phyloP scores from a whole-genome alignment of 2,888 invertebrate genomes.

The Campoplex nolae region DNA sequence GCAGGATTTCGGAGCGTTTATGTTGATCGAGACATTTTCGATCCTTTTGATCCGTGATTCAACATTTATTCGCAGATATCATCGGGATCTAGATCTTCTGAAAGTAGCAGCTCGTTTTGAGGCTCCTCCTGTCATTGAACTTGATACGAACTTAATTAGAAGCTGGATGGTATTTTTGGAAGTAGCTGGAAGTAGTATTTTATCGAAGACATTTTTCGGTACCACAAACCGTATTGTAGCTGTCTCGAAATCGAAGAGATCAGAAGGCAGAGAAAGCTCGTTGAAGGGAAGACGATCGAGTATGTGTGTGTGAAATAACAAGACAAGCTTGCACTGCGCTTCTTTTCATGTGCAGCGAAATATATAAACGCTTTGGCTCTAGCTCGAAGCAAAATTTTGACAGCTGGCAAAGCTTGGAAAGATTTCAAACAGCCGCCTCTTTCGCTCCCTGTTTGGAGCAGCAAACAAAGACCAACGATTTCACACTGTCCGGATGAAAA shows the following conservation, averaged over 20 bases:
- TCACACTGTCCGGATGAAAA: conserved; percentile 58
- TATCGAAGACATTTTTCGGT: neutral
- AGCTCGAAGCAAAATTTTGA: conserved; percentile 55
- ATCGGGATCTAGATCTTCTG: neutral
- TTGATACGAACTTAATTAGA: neutral
- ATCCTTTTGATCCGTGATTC: neutral
- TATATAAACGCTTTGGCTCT: conserved; percentile 7
- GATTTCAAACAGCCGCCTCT: conserved; percentile 9
- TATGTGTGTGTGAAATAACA: conserved; percentile 3
- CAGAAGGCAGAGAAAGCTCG: neutral
- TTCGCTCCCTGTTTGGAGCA: conserved; percentile 4
- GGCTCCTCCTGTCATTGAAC: neutral
- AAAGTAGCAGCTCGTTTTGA: neutral
- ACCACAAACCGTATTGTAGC: neutral
- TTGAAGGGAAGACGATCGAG: neutral
- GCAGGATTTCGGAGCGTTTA: conserved; percentile 5
- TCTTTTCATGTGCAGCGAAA: neutral
- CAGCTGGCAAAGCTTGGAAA: conserved; percentile 51
- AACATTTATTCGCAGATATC: neutral
- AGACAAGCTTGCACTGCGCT: neutral
- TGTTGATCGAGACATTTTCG: conserved; percentile 24
- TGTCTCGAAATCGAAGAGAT: neutral
- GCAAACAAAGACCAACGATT: conserved; percentile 50
- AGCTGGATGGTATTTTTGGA: no score
- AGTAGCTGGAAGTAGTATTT: no score